Evolutionary conservation across 2,113 vertebrate species (phyloP).

Genomic region (Megaptera novaeangliae): DNA sequence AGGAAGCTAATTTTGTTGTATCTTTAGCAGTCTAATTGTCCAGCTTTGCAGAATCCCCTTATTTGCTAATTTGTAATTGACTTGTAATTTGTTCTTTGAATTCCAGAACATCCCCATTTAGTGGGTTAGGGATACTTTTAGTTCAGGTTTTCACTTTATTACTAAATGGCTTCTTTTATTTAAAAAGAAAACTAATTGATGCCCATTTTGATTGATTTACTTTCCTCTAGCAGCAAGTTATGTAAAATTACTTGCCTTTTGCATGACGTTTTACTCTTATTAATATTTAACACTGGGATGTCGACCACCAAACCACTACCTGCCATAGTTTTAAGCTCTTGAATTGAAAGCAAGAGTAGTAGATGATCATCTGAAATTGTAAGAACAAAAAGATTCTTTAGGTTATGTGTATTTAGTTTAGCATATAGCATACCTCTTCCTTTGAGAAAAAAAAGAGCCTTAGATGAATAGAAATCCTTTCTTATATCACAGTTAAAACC

Average conservation of each 20-base stretch:
- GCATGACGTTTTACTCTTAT: not conserved
- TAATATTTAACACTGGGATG: not conserved
- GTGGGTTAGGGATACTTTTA: not conserved
- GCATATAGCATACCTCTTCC: not conserved
- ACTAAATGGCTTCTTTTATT: slow-evolving; percentile 11
- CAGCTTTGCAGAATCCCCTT: not conserved
- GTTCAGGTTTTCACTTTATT: not conserved
- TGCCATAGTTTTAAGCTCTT: not conserved
- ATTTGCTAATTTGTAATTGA: slow-evolving; percentile 22
- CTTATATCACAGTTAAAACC: not conserved
- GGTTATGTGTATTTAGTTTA: not conserved
- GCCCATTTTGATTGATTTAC: not conserved
- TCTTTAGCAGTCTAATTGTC: not conserved
- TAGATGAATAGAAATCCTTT: not conserved
- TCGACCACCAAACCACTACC: not conserved
- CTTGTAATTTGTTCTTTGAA: not conserved
- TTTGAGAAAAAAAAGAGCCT: not conserved
- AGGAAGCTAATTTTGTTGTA: not conserved
- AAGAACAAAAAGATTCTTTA: not conserved
- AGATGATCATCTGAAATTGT: not conserved
- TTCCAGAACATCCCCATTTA: not conserved
- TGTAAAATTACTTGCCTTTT: not conserved
- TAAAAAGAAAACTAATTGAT: not conserved
- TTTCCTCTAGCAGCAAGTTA: not conserved
- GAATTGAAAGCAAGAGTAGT: not conserved